Evolutionary conservation across 2,113 vertebrate genomes (phyloP), one percentile per base, ranked within the genome.

Genomic region (Plotosus lineatus): DNA sequence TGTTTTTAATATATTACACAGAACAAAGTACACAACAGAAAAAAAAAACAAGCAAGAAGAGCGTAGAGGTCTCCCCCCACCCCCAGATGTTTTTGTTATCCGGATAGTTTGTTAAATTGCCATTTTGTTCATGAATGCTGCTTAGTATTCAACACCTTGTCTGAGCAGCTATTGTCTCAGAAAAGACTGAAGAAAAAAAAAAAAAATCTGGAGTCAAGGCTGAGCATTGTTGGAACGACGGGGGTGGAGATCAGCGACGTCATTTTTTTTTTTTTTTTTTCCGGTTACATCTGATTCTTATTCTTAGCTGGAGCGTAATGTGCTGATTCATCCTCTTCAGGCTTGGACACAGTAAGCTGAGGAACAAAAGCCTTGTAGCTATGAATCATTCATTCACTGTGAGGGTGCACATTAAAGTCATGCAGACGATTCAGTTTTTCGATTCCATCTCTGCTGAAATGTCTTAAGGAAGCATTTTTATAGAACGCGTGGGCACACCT

Each of bases 291-390:
- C 79, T n/a, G 51, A 46, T 56, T 65, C 46, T 75, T 46, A 50
- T 15, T 4, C 78, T 23, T 55, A 73, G 26, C 68, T 72, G 3
- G 14, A 26, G 33, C 11, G 6, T 66, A 48, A 42, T 53, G 33
- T 81, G 79, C 79, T 75, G 79, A 81, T 81, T 81, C 79, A 75
- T 81, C 40, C 78, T 80, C 21, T 11, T 60, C 53, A 33, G 36
- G 19, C 68, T 61, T 21, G 28, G 46, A 55, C 11, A 14, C 6
- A 21, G 21, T 23, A 17, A 3, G 33, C 55, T 17, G 3, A 51
- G 44, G 56, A 50, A 53, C 66, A 58, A 7, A n/a, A 51, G 26
- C 19, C 50, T 55, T 33, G 33, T 42, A 46, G 26, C 38, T 58
- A 38, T 61, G 66, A 60, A 23, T 72, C 78, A 48, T 60, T 79